Evolutionary conservation across 2,888 invertebrate genomes (phyloP).

Genomic region (Hirtodrosophila cameraria): DNA sequence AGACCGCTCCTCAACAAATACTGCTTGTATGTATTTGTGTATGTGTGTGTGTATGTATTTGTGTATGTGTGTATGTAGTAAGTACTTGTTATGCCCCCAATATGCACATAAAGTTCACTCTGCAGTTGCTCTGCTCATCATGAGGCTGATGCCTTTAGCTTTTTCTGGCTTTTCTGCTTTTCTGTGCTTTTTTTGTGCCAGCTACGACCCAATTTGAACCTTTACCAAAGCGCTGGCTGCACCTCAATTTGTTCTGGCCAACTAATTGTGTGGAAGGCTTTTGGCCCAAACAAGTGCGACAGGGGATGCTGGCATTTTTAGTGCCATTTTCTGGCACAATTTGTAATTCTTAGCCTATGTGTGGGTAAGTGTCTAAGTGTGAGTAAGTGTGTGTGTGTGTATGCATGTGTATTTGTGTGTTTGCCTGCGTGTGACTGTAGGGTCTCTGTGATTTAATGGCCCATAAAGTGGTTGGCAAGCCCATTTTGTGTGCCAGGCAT

Average conservation of each 20-base stretch:
- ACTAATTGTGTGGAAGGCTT: conserved; percentile 77
- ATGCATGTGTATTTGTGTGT: conserved; percentile 7
- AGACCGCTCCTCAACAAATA: neutral
- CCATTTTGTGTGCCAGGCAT: conserved; percentile 35
- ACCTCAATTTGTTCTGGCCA: conserved; percentile 70
- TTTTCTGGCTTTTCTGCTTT: conserved; percentile 1
- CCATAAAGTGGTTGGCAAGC: conserved; percentile 53
- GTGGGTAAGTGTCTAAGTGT: conserved; percentile 10
- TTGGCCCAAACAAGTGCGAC: conserved; percentile 20
- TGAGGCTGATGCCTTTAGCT: conserved; percentile 13
- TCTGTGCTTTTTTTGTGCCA: conserved; percentile 19
- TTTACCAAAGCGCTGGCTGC: conserved; percentile 43
- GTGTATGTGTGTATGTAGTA: too few relatives aligned
- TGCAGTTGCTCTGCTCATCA: conserved; percentile 34
- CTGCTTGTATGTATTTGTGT: too few relatives aligned
- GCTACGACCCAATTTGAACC: conserved; percentile 66
- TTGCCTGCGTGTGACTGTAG: conserved; percentile 32
- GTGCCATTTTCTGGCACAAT: conserved; percentile 52
- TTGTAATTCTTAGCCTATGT: conserved; percentile 47
- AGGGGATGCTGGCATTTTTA: conserved; percentile 42
- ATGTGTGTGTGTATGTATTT: too few relatives aligned
- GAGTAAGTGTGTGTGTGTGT: conserved; percentile 13
- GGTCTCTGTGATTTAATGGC: conserved; percentile 62
- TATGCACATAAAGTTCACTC: conserved; percentile 23
- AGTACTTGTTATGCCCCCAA: conserved; percentile 25